These are phyloP conservation scores for Gallinago solitaria DNA, from an alignment of 2,797 vertebrate species.

Conservation along the genomic window DNA sequence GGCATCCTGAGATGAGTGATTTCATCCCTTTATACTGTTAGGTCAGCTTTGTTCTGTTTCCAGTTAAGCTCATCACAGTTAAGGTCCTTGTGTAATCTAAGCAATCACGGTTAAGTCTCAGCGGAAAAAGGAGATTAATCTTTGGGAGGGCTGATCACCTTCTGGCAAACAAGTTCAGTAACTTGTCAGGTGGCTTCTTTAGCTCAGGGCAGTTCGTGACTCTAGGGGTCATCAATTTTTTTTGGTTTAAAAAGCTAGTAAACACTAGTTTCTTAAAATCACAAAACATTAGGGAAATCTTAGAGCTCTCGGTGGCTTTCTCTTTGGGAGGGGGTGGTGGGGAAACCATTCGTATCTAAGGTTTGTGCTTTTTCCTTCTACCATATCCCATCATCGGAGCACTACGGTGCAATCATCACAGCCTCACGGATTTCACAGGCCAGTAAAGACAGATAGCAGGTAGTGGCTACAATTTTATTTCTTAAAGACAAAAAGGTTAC, in stretches of 20 bases:
- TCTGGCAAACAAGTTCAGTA: constrained; percentile 9
- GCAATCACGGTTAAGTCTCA: constrained; percentile 2
- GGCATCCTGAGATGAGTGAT: neutral
- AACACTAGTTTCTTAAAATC: neutral
- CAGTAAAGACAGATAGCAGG: constrained; percentile 65
- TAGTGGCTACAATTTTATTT: constrained; percentile 61
- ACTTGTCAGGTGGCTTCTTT: neutral
- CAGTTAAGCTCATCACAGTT: constrained; percentile 43
- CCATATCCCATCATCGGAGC: neutral
- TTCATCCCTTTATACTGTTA: constrained; percentile 7
- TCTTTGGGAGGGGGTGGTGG: neutral
- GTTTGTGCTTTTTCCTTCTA: constrained; percentile 35
- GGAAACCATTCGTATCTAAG: neutral
- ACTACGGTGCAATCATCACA: neutral
- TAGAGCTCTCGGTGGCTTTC: neutral
- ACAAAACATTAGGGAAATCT: neutral
- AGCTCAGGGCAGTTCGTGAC: neutral
- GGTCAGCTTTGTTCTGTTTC: constrained; percentile 47
- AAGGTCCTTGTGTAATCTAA: constrained; percentile 26
- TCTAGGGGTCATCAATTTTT: neutral
- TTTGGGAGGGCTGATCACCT: neutral
- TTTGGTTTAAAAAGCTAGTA: neutral
- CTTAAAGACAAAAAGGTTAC: constrained; percentile 63
- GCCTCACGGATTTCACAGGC: constrained; percentile 39
- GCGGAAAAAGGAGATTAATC: constrained; percentile 24